Evolutionary conservation across 2,888 invertebrate species (phyloP).

Genomic region (Apeira syringaria): DNA sequence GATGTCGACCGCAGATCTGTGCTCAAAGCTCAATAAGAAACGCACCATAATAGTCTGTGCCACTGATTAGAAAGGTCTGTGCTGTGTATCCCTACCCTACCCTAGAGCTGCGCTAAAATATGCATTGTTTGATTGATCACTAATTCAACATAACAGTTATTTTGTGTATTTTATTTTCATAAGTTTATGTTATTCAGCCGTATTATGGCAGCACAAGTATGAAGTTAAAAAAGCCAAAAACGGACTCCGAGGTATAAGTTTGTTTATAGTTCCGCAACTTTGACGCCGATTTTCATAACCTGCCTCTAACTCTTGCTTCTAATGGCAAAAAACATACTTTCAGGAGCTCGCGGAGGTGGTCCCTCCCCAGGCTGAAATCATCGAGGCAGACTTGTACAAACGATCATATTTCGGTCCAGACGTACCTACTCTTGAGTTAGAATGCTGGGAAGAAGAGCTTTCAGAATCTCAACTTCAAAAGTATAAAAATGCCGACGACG

Average conservation of each 20-base stretch:
- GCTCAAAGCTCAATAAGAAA: no score
- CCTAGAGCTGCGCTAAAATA: no score
- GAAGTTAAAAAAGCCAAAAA: slow-evolving; percentile 68
- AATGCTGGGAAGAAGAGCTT: slow-evolving; percentile 89
- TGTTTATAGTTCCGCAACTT: no score
- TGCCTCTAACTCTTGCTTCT: neutral
- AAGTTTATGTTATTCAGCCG: no score
- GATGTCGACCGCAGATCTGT: no score
- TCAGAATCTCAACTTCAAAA: slow-evolving; percentile 86
- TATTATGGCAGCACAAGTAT: slow-evolving; percentile 31
- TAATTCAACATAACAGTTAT: no score
- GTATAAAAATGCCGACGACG: slow-evolving; percentile 85
- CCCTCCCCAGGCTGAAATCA: slow-evolving; percentile 73
- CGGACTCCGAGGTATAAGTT: slow-evolving; percentile 62
- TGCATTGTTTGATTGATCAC: no score
- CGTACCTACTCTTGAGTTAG: slow-evolving; percentile 84
- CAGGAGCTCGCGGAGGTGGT: slow-evolving; percentile 41
- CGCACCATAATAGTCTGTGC: no score
- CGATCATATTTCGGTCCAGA: slow-evolving; percentile 79
- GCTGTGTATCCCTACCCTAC: no score
- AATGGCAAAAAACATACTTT: slow-evolving; percentile 2
- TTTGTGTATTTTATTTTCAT: no score
- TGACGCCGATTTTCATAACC: neutral
- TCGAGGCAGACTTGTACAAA: slow-evolving; percentile 75
- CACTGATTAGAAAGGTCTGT: no score